Evolutionary conservation across 2,113 vertebrate genomes (phyloP).

Genomic region (Oreocharis arfaki): DNA sequence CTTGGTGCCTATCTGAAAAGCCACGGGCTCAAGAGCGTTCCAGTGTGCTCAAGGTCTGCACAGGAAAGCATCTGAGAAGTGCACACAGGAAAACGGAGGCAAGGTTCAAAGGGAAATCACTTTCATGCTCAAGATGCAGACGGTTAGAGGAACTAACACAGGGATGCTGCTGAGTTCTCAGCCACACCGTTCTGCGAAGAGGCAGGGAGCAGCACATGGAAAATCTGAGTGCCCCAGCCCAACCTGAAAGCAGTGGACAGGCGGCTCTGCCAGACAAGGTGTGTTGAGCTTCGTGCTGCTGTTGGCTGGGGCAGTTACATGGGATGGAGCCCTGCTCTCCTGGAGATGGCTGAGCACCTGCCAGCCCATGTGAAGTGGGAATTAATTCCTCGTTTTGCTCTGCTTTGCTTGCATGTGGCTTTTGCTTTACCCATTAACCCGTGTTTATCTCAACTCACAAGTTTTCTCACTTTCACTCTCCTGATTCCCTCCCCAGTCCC

Average conservation of each 20-base stretch:
- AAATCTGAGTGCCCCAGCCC: background rate
- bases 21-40: background rate
- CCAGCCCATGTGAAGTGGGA: background rate
- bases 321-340: background rate
- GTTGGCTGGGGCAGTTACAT: background rate
- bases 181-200: background rate
- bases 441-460: background rate
- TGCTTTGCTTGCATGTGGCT: background rate
- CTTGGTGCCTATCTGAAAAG: background rate
- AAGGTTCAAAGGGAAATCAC: background rate
- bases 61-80: background rate
- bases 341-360: background rate
- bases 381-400: background rate
- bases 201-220: background rate
- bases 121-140: background rate
- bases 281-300: background rate
- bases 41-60: background rate
- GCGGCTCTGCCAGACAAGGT: background rate
- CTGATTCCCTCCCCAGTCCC: background rate
- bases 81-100: background rate
- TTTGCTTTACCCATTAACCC: background rate
- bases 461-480: background rate
- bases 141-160: background rate
- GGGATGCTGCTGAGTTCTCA: background rate
- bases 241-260: background rate